Evolutionary conservation across 2,113 vertebrate species (phyloP).

Genomic region (Rhinoderma darwinii): DNA sequence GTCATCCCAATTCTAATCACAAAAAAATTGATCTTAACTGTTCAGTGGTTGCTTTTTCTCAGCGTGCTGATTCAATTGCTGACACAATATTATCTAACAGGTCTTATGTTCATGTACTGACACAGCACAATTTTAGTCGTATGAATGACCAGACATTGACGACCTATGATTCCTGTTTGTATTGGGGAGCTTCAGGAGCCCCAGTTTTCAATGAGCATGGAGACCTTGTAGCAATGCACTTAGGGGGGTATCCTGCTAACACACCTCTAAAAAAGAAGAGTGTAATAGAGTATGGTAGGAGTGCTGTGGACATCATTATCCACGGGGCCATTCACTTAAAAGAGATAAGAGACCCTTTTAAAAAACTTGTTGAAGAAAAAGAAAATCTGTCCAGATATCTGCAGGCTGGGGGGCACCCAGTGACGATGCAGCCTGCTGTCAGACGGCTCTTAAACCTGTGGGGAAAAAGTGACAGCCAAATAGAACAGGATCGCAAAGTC

Average conservation of each 20-base stretch:
- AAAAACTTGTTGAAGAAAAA: neutral
- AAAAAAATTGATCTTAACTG: neutral
- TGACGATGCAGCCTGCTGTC: neutral
- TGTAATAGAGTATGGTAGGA: neutral
- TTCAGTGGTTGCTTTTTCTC: neutral
- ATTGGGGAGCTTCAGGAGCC: neutral
- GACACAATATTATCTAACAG: neutral
- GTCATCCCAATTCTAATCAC: neutral
- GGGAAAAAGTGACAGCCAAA: neutral
- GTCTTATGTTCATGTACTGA: neutral
- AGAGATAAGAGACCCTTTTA: neutral
- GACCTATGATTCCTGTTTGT: slow-evolving; percentile 4
- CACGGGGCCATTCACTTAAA: neutral
- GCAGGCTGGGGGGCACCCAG: neutral
- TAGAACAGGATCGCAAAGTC: neutral
- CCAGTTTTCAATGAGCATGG: neutral
- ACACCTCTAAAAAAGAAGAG: neutral
- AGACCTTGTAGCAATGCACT: neutral
- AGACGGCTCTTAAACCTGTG: neutral
- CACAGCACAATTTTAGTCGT: neutral
- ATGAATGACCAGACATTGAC: neutral
- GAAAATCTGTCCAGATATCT: neutral
- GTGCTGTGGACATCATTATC: neutral
- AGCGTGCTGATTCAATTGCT: neutral
- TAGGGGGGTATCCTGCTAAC: neutral